Evolutionary conservation across 53 echinoderm and acorn worm species (phyloP).

Genomic region (Crossaster papposus): DNA sequence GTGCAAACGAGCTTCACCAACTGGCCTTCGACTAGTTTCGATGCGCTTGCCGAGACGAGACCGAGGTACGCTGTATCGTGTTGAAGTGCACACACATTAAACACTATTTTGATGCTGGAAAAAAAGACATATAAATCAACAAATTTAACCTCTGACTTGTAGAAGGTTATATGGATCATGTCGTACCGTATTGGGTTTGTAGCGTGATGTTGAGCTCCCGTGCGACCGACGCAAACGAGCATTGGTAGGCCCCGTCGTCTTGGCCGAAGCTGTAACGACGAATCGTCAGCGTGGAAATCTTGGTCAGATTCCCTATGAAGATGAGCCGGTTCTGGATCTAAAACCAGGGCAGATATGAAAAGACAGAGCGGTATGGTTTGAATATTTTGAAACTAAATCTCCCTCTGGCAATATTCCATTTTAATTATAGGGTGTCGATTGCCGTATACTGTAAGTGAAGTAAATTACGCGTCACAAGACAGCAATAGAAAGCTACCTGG

Average conservation of each 20-base stretch:
- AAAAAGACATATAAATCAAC: neutral
- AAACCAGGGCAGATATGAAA: neutral
- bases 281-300: neutral
- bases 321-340: neutral
- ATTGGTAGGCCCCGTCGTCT: slow-evolving; percentile 28
- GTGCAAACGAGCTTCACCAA: slow-evolving; percentile 1
- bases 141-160: no score
- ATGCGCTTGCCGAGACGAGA: neutral
- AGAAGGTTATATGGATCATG: neutral
- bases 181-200: slow-evolving; percentile 25
- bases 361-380: neutral
- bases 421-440: no score
- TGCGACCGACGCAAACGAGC: neutral
- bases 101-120: no score
- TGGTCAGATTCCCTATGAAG: slow-evolving; percentile 3
- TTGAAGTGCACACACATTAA: no score
- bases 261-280: neutral
- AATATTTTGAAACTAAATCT: neutral
- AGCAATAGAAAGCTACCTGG: neutral
- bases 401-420: no score
- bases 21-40: neutral
- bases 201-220: slow-evolving; percentile 22
- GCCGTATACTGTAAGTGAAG: no score
- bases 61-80: slow-evolving; percentile 13
- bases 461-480: no score